A percentile compares a stretch with the other conserved stretches of the same genome.
Evolutionary conservation across 2,113 vertebrate species (phyloP).

Genomic region (Chloropsis hardwickii): DNA sequence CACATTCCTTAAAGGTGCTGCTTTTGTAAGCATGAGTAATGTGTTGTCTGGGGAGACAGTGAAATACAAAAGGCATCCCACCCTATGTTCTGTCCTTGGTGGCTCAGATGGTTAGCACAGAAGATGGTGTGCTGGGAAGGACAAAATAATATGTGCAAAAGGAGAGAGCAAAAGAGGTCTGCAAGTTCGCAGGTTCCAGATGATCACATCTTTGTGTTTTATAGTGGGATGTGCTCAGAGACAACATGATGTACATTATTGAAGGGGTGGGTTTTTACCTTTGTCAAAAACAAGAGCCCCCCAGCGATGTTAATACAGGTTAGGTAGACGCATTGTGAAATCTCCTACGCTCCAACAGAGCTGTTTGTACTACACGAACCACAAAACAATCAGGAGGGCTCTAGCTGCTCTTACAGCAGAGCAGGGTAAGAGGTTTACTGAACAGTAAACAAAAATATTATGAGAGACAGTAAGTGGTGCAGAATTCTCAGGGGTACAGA

Average conservation of each 20-base stretch:
- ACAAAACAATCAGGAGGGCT: background rate
- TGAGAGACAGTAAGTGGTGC: background rate
- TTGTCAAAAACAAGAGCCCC: background rate
- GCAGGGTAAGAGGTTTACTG: background rate
- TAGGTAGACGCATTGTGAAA: fast-evolving
- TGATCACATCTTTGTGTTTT: background rate
- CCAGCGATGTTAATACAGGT: background rate
- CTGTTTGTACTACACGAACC: background rate
- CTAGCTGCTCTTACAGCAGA: background rate
- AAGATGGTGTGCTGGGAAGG: background rate
- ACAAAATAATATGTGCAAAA: background rate
- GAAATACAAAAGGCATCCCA: background rate
- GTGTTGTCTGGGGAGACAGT: background rate
- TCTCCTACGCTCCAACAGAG: background rate
- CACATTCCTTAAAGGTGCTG: background rate
- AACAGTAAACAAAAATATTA: background rate
- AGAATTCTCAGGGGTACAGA: background rate
- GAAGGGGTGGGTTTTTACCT: background rate
- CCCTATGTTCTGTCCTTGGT: background rate
- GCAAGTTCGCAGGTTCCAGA: background rate
- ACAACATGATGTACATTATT: background rate
- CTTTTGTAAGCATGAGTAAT: background rate
- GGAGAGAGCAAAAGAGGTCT: background rate
- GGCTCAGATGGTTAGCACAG: background rate
- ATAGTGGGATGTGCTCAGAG: background rate